phyloP scores from a whole-genome alignment of 2,797 vertebrate species.

The Sebastes vulpes region DNA sequence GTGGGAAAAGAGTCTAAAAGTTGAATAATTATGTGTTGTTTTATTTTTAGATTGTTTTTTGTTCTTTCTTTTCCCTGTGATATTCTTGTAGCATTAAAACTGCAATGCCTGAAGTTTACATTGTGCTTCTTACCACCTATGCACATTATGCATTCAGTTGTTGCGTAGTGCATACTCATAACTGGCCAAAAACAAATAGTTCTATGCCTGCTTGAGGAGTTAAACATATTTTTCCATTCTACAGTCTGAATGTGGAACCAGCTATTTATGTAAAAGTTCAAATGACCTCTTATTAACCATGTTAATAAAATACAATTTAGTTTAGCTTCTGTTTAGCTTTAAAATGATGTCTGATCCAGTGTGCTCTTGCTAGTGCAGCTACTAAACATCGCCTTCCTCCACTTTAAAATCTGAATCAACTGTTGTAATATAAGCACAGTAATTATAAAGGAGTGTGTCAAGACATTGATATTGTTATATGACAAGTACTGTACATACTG shows the following conservation, averaged over 20 bases:
- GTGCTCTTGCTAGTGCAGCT: neutral
- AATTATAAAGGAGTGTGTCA: neutral
- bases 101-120: neutral
- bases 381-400: neutral
- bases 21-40: neutral
- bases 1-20: slow-evolving; percentile 19
- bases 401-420: neutral
- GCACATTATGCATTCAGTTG: neutral
- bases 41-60: slow-evolving; percentile 4
- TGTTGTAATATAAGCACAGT: neutral
- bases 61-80: neutral
- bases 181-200: neutral
- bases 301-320: neutral
- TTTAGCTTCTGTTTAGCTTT: neutral
- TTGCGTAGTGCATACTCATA: neutral
- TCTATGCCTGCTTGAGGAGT: neutral
- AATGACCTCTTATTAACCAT: neutral
- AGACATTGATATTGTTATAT: neutral
- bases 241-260: neutral
- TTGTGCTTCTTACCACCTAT: neutral
- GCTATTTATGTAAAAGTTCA: neutral
- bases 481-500: neutral
- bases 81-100: neutral
- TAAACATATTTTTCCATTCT: neutral
- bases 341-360: neutral